A percentile compares a stretch with the other conserved stretches of the same genome.
phyloP scores from a whole-genome alignment of 2,113 vertebrate species.

The Pelobates fuscus region DNA sequence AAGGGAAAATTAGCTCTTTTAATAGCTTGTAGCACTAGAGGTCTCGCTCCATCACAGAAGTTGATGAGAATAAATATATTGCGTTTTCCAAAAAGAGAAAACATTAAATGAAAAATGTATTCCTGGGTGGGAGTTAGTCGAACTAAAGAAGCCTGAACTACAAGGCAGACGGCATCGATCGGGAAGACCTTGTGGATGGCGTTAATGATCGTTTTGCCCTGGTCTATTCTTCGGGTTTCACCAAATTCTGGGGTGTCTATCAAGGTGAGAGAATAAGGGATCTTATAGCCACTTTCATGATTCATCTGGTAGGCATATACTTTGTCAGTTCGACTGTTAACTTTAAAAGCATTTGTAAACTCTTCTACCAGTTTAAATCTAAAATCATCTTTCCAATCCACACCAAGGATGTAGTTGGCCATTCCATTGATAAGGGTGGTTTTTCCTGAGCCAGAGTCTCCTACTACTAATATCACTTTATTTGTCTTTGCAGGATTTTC shows the following conservation, averaged over 20 bases:
- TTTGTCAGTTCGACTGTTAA: constrained; percentile 60
- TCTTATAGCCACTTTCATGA: constrained; percentile 48
- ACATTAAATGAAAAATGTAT: constrained; percentile 52
- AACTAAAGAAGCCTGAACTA: constrained; percentile 42
- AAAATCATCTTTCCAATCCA: constrained; percentile 50
- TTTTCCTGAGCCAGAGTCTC: constrained; percentile 18
- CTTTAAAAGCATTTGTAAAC: background rate
- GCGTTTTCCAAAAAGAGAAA: constrained; percentile 50
- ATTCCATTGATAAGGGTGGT: constrained; percentile 22
- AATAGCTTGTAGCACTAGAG: constrained; percentile 45
- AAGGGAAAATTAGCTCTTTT: constrained; percentile 39
- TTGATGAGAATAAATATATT: constrained; percentile 49
- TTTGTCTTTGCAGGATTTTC: background rate
- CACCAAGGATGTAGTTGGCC: constrained; percentile 54
- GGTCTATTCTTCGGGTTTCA: constrained; percentile 50
- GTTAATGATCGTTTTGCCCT: constrained; percentile 55
- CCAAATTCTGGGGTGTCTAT: constrained; percentile 68
- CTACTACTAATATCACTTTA: constrained; percentile 27
- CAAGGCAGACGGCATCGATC: constrained; percentile 65
- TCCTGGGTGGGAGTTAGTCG: constrained; percentile 52
- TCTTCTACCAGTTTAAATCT: constrained; percentile 31
- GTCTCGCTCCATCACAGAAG: constrained; percentile 42
- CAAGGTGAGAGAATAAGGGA: constrained; percentile 57
- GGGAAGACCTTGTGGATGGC: constrained; percentile 54
- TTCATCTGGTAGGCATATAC: constrained; percentile 45